Percentiles rank a stretch among this genome's conserved stretches.
phyloP scores from a whole-genome alignment of 2,888 invertebrate species.

The Apamea crenata region DNA sequence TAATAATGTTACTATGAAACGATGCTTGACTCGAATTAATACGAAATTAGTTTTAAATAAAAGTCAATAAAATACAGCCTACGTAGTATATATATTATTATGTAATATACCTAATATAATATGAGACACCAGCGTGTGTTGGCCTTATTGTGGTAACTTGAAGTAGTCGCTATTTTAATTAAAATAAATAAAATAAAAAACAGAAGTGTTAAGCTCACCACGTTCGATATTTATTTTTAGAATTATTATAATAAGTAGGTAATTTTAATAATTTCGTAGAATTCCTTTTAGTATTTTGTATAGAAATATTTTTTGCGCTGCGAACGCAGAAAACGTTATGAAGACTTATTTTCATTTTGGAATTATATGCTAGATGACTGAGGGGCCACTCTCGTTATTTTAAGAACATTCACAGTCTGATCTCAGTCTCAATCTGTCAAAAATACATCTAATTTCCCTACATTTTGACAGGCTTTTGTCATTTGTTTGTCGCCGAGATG shows the following conservation, averaged over 20 bases:
- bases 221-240: constrained; percentile 77
- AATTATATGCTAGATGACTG: background rate
- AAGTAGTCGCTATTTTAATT: constrained; percentile 53
- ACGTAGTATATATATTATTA: constrained; percentile 46
- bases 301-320: background rate
- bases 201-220: constrained; percentile 87
- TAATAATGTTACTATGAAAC: constrained; percentile 15
- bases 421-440: too few species aligned
- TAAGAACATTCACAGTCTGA: too few species aligned
- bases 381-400: too few species aligned
- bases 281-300: constrained; percentile 28
- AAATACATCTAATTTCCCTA: too few species aligned
- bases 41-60: constrained; percentile 45
- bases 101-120: constrained; percentile 38
- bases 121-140: constrained; percentile 59
- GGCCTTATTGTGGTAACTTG: constrained; percentile 75
- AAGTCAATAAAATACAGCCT: constrained; percentile 64
- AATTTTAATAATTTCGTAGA: constrained; percentile 43
- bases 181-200: constrained; percentile 22
- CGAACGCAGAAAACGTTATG: background rate
- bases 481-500: too few species aligned
- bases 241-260: constrained; percentile 58
- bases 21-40: constrained; percentile 12
- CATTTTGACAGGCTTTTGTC: too few species aligned
- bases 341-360: constrained; percentile 7